Base-by-base conservation (phyloP, 1,140 invertebrate species). In the Brachionus rubens region DNA sequence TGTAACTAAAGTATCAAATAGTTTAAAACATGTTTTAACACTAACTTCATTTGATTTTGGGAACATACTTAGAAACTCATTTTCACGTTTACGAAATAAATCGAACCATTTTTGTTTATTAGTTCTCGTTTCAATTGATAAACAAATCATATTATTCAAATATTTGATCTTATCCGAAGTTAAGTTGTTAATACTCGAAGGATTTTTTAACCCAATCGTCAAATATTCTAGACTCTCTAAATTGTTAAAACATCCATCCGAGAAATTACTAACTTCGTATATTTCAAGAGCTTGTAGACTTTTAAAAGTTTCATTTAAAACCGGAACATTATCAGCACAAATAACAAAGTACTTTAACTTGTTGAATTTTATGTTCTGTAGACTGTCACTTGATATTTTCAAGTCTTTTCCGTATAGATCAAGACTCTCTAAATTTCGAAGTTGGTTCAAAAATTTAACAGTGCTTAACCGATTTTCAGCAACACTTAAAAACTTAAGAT, bases 401-500 rank as follows among this genome's bases (percentile, higher is more conserved):
- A 36, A 36, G n/a, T n/a, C 9, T 36, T 36, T 36, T 36, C 33
- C 33, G 9, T 36, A 36, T 36, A 5, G 9, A 36, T 36, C 33
- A 3, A 26, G 16, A 36, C 3, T 30, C 14, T 59, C 54, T 16
- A 59, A 33, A 6, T 59, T 59, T 30, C 19, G 28, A 10, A 59
- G 7, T 19, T 36, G n/a, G 36, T 36, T 59, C 2, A 59, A 6
- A 59, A 59, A 59, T 14, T 59, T 14, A 1, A 33, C 12, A 1
- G 3, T 16, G 3, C 16, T 26, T n/a, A 59, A 36, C 16, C 30
- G 19, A 36, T 59, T 59, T 14, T 59, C 36, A 5, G 54, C 30
- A 16, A 59, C 30, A n/a, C 36, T 59, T 19, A 59, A 36, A 59
- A 33, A 59, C 36, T 16, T 30, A n/a, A 59, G 16, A 59, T 59